These are phyloP conservation scores for Hyposoter didymator DNA, from an alignment of 2,888 invertebrate species.

Conservation along the genomic window DNA sequence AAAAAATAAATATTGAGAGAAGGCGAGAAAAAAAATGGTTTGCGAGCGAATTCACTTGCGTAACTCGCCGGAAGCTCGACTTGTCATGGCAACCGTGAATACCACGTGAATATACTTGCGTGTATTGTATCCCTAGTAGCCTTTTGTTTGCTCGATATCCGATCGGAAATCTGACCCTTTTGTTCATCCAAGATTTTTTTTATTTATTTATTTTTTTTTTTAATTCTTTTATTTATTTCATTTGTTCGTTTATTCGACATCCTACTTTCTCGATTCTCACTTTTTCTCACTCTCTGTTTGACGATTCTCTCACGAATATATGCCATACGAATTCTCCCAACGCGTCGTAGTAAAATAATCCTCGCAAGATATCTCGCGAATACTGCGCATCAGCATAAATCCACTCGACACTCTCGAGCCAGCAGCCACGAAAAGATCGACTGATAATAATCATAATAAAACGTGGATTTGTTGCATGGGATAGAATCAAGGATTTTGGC, in stretches of 20 bases:
- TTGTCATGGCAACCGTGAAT: constrained; percentile 58
- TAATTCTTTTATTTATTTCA: not conserved
- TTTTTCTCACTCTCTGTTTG: constrained; percentile 15
- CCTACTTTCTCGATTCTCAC: constrained; percentile 19
- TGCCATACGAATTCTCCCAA: not conserved
- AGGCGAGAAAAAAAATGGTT: constrained; percentile 4
- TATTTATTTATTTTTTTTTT: not conserved
- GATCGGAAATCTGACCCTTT: constrained; percentile 36
- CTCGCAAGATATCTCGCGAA: constrained; percentile 27
- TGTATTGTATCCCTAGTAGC: constrained; percentile 22
- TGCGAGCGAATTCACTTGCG: constrained; percentile 45
- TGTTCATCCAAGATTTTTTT: not conserved
- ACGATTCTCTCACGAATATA: constrained; percentile 31
- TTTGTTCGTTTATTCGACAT: not conserved
- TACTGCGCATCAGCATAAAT: constrained; percentile 19
- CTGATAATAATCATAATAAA: not conserved
- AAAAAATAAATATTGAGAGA: constrained; percentile 2
- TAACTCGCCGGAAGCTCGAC: constrained; percentile 66
- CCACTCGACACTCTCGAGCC: not conserved
- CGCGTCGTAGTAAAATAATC: constrained; percentile 27
- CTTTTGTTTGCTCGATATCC: constrained; percentile 65
- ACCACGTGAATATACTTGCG: not conserved
- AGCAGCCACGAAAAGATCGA: not conserved
- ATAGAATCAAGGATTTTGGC: not conserved
- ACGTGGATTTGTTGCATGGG: not conserved